Base-by-base conservation (phyloP, 2,797 vertebrate species). In the Hoplostethus atlanticus region DNA sequence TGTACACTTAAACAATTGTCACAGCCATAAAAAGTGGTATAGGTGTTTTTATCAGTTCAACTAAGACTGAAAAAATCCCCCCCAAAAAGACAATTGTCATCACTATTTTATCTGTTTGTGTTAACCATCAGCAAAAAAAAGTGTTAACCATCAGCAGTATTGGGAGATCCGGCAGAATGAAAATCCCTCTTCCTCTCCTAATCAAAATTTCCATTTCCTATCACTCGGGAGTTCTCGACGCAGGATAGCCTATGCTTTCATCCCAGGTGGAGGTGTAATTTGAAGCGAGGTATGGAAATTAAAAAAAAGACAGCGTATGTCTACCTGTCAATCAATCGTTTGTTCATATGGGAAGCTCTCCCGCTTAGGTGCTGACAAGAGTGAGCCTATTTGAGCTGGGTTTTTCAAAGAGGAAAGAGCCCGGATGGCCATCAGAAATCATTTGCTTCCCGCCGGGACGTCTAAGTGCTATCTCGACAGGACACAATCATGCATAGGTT, bases 221-320 rank as follows among this genome's bases (percentile, higher is more conserved):
- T 93, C 89, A 91, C 91, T 93, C 85, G 80, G 82, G 85, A 84
- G 87, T 84, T 90, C 84, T 83, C 12, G 61, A 84, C 84, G 84
- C 64, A 65, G 81, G 84, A 83, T 89, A 95, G 91, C 92, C 92
- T 90, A 80, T 85, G 89, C 93, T 94, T 96, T 96, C 90, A 95
- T 95, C 94, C 92, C 85, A 92, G 94, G 90, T 95, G 94, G 94
- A 96, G 95, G 95, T 96, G 97, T 97, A 93, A 95, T 94, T 94
- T 85, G 92, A 95, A 95, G 93, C 92, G 88, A 94, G 91, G 88
- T 80, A 86, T 86, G 95, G 92, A 96, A 97, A 96, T 96, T 95
- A 96, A 93, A 95, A 93, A 95, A 28, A 95, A 95, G 83, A 75
- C 80, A 85, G 83, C 79, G 77, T 78, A 84, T 91, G 95, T 96